These are phyloP conservation scores for Drymodes brunneopygia DNA, from an alignment of 2,113 vertebrate genomes.

Conservation along the genomic window DNA sequence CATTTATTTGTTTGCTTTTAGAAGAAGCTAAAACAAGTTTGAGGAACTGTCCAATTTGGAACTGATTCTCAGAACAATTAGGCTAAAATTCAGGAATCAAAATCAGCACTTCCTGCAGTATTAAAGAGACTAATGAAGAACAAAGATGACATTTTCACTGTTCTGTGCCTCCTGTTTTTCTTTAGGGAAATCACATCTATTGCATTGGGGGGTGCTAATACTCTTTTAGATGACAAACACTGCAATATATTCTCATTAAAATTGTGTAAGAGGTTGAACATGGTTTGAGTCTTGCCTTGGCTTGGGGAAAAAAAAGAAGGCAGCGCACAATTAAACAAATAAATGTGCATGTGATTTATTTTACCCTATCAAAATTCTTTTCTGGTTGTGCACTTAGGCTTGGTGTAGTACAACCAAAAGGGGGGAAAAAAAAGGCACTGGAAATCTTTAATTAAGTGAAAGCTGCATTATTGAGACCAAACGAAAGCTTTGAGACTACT, in stretches of 20 bases:
- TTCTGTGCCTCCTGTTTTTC: not conserved
- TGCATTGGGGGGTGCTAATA: not conserved
- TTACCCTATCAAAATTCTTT: slow-evolving; percentile 13
- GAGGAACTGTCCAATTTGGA: slow-evolving; percentile 1
- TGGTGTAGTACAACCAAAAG: not conserved
- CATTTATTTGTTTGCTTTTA: slow-evolving; percentile 5
- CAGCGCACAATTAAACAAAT: not conserved
- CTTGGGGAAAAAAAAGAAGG: not conserved
- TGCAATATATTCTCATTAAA: slow-evolving; percentile 57
- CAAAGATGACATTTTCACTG: not conserved
- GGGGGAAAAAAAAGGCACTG: not conserved
- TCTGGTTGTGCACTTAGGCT: not conserved
- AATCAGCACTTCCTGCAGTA: slow-evolving; percentile 16
- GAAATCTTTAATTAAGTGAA: slow-evolving; percentile 41
- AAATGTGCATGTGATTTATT: not conserved
- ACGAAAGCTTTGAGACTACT: not conserved
- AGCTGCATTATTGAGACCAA: not conserved
- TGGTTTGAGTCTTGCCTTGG: not conserved
- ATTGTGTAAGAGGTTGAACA: not conserved
- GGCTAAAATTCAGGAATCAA: slow-evolving; percentile 19
- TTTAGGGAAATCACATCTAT: slow-evolving; percentile 21
- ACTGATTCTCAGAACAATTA: slow-evolving; percentile 13
- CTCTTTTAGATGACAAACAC: slow-evolving; percentile 29
- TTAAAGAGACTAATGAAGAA: slow-evolving; percentile 22
- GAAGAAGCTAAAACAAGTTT: slow-evolving; percentile 6